These are phyloP conservation scores for Neosalanx taihuensis DNA, from an alignment of 2,797 vertebrate genomes.

Conservation along the genomic window DNA sequence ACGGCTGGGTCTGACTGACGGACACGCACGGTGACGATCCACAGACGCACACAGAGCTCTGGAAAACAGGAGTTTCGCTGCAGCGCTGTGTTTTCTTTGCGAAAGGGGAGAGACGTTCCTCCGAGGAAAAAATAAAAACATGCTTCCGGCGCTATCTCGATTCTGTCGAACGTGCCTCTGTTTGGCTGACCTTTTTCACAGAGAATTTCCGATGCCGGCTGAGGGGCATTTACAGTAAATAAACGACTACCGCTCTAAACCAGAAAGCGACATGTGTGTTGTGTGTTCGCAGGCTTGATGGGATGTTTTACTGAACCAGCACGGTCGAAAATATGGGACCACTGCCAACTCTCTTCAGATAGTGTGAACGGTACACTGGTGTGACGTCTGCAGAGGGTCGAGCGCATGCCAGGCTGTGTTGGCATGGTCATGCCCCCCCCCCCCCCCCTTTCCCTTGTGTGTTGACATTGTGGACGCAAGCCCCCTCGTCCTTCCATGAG, in stretches of 20 bases:
- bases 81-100: slow-evolving; percentile 15
- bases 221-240: slow-evolving; percentile 25
- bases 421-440: slow-evolving; percentile 5
- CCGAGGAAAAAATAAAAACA: background rate
- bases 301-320: background rate
- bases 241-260: slow-evolving; percentile 9
- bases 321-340: background rate
- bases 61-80: slow-evolving; percentile 38
- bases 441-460: background rate
- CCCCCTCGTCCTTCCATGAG: background rate
- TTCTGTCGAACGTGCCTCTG: background rate
- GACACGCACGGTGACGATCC: slow-evolving; percentile 41
- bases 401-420: slow-evolving; percentile 16
- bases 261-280: background rate
- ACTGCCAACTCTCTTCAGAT: background rate
- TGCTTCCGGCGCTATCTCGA: slow-evolving; percentile 21
- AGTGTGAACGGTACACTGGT: background rate
- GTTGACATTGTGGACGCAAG: slow-evolving; percentile 20
- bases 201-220: background rate
- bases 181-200: slow-evolving; percentile 6
- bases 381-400: background rate
- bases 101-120: slow-evolving; percentile 10
- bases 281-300: background rate
- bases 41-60: slow-evolving; percentile 39
- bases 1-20: slow-evolving; percentile 35